Conservation (phyloP, 2,113 vertebrate species). For the Anarrhichthys ocellatus region DNA sequence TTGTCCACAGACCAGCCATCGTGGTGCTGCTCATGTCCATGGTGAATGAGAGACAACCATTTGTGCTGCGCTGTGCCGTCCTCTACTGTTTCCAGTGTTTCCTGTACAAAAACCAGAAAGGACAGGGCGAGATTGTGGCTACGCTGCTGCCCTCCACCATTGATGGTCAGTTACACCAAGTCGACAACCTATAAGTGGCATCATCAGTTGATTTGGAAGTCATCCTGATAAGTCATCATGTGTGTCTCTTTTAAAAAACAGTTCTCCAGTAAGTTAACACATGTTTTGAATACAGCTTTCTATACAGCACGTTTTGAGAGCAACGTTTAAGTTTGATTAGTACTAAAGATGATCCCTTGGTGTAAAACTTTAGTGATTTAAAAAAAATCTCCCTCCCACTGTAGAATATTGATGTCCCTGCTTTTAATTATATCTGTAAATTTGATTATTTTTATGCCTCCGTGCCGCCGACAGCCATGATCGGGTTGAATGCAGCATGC, state of each 20-base stretch:
- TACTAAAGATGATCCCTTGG: not conserved
- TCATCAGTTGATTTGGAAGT: not conserved
- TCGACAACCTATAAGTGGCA: not conserved
- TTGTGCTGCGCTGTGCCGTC: slow-evolving; percentile 96
- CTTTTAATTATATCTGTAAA: no score
- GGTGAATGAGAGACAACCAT: slow-evolving; percentile 97
- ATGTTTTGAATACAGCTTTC: not conserved
- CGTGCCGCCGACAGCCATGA: no score
- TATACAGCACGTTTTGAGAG: not conserved
- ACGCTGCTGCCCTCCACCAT: slow-evolving; percentile 97
- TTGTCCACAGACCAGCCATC: slow-evolving; percentile 90
- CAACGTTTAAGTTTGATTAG: not conserved
- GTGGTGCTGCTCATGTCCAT: slow-evolving; percentile 99
- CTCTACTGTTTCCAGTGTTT: slow-evolving; percentile 99
- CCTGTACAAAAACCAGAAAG: slow-evolving; percentile 96
- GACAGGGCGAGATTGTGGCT: slow-evolving; percentile 96
- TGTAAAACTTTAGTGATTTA: no score
- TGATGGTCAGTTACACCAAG: slow-evolving; percentile 85
- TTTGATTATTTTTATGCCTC: no score
- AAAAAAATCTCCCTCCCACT: no score
- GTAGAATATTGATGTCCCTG: no score
- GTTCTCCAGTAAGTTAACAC: not conserved
- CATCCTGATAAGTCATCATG: not conserved
- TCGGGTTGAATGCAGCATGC: no score
- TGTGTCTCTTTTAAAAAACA: not conserved